Evolutionary conservation across 2,113 vertebrate genomes (phyloP), one percentile per base, ranked within the genome.

Genomic region (Carassius carassius): DNA sequence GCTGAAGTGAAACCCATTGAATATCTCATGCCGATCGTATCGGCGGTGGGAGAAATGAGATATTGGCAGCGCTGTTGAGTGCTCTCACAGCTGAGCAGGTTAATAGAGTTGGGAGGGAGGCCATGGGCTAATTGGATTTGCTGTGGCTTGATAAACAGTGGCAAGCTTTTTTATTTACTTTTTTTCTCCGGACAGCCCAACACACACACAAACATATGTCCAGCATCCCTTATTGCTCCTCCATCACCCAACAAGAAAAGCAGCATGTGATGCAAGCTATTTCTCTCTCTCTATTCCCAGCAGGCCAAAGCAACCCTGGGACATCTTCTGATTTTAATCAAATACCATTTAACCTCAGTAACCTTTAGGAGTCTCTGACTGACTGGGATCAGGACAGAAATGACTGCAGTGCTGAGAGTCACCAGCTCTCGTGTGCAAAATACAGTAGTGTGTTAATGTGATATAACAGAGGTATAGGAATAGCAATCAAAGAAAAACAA

Each of bases 111-210:
- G 95, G 95, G 95, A 96, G 97, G 95, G 93, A 94, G 96, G 96
- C 96, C 95, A 92, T 94, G 90, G 92, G 95, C 97, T 99, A 98
- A 99, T 98, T 98, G 97, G 97, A 98, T 99, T 98, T 97, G 96
- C 95, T 92, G 93, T 92, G 94, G 94, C 94, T 96, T 96, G 96
- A 96, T 96, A 96, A 97, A 97, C 96, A 96, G 94, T 93, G 94
- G 94, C 93, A 94, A 96, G 94, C 91, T 91, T 91, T 81, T 82
- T 82, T 82, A 82, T 82, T 82, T 82, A 93, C 44, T 3, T 47
- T 47, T 47, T 47, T 47, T 47, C 2, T 1, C 41, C 8, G 41
- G 41, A 44, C 41, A 44, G 41, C 41, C 84, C 94, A 44, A 44
- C 17, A 37, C 32, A 37, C 67, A 81, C 90, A 94, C 37, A 37